phyloP scores from a whole-genome alignment of 2,113 vertebrate species.

The Gallinago undulata region DNA sequence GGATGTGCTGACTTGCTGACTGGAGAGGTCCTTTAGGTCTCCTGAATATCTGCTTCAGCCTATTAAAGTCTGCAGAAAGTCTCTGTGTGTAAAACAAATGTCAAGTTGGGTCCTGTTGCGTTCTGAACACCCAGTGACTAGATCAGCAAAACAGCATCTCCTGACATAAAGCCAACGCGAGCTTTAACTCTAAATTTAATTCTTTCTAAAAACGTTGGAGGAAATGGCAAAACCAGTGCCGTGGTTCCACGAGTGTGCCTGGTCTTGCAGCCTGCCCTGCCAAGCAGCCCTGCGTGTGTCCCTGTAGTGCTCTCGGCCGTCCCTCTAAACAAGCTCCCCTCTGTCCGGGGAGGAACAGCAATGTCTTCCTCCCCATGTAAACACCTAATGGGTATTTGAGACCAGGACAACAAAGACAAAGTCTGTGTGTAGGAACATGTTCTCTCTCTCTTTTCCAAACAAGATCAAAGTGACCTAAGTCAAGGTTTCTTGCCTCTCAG shows the following conservation, averaged over 20 bases:
- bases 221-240: background rate
- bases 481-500: background rate
- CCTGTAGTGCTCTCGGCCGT: background rate
- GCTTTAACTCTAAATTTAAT: background rate
- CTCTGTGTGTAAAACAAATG: background rate
- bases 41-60: background rate
- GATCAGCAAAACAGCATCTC: background rate
- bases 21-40: background rate
- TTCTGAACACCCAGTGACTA: background rate
- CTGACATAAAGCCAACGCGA: background rate
- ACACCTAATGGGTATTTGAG: background rate
- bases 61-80: background rate
- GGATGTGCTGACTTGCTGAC: background rate
- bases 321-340: too few relatives aligned
- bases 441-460: background rate
- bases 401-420: background rate
- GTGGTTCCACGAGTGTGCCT: accelerated
- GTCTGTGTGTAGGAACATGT: background rate
- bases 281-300: accelerated
- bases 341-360: background rate
- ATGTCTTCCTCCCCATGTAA: background rate
- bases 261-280: background rate
- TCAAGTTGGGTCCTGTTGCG: background rate
- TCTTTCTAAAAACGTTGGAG: background rate
- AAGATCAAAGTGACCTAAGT: background rate